A percentile compares a stretch with the other conserved stretches of the same genome.
Evolutionary conservation across 2,113 vertebrate species (phyloP).

Genomic region (Boleophthalmus pectinirostris): DNA sequence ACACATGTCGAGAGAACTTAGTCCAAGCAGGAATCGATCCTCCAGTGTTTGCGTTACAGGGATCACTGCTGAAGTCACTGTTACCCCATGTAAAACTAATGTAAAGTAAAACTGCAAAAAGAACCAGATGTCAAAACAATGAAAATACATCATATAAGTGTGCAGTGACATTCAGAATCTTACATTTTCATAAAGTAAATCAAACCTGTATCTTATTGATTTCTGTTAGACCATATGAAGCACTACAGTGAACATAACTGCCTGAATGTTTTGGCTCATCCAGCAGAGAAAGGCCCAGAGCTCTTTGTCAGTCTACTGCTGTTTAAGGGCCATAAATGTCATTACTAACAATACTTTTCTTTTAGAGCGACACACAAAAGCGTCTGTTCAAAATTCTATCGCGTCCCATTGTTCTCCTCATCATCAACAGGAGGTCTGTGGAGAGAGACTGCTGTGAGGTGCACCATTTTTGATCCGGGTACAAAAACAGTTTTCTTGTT

Average conservation of each 20-base stretch:
- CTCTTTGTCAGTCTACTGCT: not conserved
- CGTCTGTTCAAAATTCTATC: not conserved
- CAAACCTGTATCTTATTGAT: too few species aligned
- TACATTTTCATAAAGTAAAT: too few species aligned
- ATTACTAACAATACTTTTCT: constrained; percentile 1
- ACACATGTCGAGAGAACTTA: too few species aligned
- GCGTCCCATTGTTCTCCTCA: not conserved
- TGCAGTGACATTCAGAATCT: too few species aligned
- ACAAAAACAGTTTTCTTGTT: not conserved
- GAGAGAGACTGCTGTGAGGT: constrained; percentile 2
- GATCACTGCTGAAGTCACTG: too few species aligned
- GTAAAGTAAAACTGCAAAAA: too few species aligned
- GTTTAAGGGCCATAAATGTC: not conserved
- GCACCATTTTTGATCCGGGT: not conserved
- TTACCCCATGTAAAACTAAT: too few species aligned
- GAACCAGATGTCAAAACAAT: too few species aligned
- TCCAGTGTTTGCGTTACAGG: too few species aligned
- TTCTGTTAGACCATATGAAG: not conserved
- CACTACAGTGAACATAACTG: not conserved
- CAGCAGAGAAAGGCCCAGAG: not conserved
- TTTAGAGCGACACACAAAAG: not conserved
- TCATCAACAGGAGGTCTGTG: constrained; percentile 1
- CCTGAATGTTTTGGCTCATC: not conserved
- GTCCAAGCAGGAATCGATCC: too few species aligned
- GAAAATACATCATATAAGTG: too few species aligned